Evolutionary conservation across 2,888 invertebrate genomes (phyloP), one percentile per base, ranked within the genome.

Genomic region (Aphodius granarius): DNA sequence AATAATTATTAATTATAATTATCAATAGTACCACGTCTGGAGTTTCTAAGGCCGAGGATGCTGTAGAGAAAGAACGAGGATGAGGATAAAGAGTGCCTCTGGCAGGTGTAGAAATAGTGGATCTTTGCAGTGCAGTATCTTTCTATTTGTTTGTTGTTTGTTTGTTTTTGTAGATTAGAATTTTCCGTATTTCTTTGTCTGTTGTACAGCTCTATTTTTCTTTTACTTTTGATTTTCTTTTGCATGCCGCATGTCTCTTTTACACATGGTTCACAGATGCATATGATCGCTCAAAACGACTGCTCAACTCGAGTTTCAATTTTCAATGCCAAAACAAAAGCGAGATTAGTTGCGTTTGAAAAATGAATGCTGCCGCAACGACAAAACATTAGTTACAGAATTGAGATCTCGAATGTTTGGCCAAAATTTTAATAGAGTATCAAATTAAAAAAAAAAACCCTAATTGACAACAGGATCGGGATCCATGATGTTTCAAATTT

Each of bases 281-380:
- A 86, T 86, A 86, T 86, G 86, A 87, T 86, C 84, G 87, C 87
- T 87, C 87, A 86, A 87, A 87, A 86, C 86, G 85, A 83, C 43
- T 43, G 43, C 43, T 43, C 43, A 43, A 43, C 43, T 43, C 43
- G 43, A 43, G 78, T 81, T 81, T 80, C 77, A 78, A 80, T 78
- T 82, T 80, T 78, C 78, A 77, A 75, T 79, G 75, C 77, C 15
- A 19, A 63, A 68, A 19, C 20, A 72, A 72, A 72, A 19, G n/a
- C 9, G 64, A 72, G 62, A 64, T 20, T 20, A 65, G 16, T 66
- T 65, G 21, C 65, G 18, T 43, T 43, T 43, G 62, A 65, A 21
- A 73, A 68, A 68, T 20, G 22, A 17, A 19, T n/a, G 16, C 22
- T 68, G 20, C 22, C 43, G 43, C 23, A 23, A 62, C 19, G n/a